These are phyloP conservation scores for Dermatemys mawii DNA, from an alignment of 2,113 vertebrate species.

Conservation along the genomic window DNA sequence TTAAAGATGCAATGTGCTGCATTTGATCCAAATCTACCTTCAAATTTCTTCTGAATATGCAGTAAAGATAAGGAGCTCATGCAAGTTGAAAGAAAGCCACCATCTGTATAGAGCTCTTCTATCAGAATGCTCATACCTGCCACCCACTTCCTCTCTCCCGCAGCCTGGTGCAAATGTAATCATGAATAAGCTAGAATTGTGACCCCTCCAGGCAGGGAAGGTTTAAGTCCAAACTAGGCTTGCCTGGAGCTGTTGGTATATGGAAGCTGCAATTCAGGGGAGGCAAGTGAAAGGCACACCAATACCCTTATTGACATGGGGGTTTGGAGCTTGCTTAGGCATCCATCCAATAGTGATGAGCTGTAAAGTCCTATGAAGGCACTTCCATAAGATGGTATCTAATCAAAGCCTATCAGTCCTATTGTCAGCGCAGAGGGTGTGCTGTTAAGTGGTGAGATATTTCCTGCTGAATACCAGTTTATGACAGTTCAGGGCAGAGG, in stretches of 20 bases:
- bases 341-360: background rate
- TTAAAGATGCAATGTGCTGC: background rate
- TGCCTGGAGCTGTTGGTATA: background rate
- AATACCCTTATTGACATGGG: background rate
- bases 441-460: background rate
- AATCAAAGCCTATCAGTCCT: background rate
- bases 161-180: background rate
- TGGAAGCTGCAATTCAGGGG: accelerated
- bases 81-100: background rate
- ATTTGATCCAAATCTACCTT: background rate
- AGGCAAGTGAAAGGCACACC: accelerated
- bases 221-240: background rate
- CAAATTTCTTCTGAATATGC: background rate
- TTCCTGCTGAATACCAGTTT: too few species aligned
- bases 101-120: background rate
- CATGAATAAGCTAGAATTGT: accelerated
- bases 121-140: background rate
- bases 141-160: background rate
- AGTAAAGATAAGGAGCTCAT: background rate
- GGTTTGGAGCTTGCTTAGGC: background rate
- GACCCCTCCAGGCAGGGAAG: background rate
- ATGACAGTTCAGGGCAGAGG: background rate
- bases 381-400: background rate
- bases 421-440: background rate
- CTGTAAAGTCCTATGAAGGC: background rate